Base-by-base conservation (phyloP, 2,888 invertebrate species). In the Cheilosia pagana region DNA sequence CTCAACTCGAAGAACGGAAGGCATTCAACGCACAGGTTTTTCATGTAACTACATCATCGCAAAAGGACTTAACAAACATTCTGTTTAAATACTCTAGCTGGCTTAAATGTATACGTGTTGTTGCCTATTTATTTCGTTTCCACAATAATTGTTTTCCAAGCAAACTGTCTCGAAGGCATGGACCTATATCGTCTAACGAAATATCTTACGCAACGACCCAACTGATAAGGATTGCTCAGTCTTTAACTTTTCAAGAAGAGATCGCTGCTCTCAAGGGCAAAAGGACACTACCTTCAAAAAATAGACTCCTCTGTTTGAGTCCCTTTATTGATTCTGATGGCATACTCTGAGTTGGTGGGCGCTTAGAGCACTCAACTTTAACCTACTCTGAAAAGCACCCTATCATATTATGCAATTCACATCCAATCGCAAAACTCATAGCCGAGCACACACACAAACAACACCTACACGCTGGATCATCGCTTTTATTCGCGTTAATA, bases 341-440 rank as follows among this genome's bases (percentile, higher is more conserved):
- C 4, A 25, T 74, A 16, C 45, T 70, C 52, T 52, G 53, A 43
- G 45, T 77, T 12, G 74, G 67, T 4, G 62, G 68, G 53, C 68
- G 67, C 0, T 57, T 55, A 25, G 21, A 72, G 12, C 35, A 68
- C 21, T 77, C 68, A 12, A 19, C 28, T 12, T 25, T 60, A 19
- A 23, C 52, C 1, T 71, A 72, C 12, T 10, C 19, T 14, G 28
- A 52, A 50, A 76, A 76, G 19, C 75, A 76, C 48, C 59, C 67
- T 12, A 65, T 65, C n/a, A 53, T 75, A 16, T 50, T 75, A 16
- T 16, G 45, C 3, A 65, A 59, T 55, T 53, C 50, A 4, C 75
- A 67, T n/a, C 50, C 62, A 0, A 31, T 60, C 12, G 16, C 60
- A 2, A 52, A 48, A 28, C 60, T 60, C 3, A 52, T 72, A 19